phyloP scores from a whole-genome alignment of 1,140 invertebrate genomes.

The Drosophila virilis region DNA sequence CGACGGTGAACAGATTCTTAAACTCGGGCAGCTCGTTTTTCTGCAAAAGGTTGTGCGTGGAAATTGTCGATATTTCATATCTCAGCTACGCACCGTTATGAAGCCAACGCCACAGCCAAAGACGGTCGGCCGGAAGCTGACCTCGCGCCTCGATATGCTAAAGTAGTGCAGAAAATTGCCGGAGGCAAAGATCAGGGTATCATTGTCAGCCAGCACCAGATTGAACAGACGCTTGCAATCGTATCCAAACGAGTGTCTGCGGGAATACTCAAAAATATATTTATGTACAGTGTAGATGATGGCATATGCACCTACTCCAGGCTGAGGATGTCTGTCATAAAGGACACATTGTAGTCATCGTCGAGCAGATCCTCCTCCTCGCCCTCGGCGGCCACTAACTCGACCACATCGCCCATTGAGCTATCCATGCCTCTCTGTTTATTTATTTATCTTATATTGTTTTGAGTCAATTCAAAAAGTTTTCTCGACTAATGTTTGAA shows the following conservation, averaged over 20 bases:
- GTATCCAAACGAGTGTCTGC: conserved; percentile 94
- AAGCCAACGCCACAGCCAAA: conserved; percentile 92
- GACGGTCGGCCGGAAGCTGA: conserved; percentile 89
- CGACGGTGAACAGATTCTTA: conserved; percentile 91
- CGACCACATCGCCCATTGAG: conserved; percentile 23
- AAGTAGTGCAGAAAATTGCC: conserved; percentile 93
- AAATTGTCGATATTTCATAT: not conserved
- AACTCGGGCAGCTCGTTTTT: conserved; percentile 89
- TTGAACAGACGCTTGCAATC: conserved; percentile 93
- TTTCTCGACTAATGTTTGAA: conserved; percentile 35
- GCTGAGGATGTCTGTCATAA: conserved; percentile 52
- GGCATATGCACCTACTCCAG: conserved; percentile 49
- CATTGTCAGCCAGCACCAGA: conserved; percentile 89
- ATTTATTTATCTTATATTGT: conserved; percentile 24
- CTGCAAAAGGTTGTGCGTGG: conserved; percentile 82
- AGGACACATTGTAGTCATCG: conserved; percentile 44
- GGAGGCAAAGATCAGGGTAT: conserved; percentile 90
- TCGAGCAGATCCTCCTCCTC: conserved; percentile 50
- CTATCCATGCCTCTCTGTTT: conserved; percentile 46
- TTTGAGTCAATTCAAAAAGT: conserved; percentile 58
- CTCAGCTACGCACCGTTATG: conserved; percentile 87
- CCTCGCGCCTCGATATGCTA: conserved; percentile 87
- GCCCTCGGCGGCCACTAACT: conserved; percentile 24
- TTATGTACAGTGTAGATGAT: not conserved
- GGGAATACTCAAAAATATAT: not conserved